phyloP scores from a whole-genome alignment of 2,113 vertebrate species.

The Corydoras sp. region DNA sequence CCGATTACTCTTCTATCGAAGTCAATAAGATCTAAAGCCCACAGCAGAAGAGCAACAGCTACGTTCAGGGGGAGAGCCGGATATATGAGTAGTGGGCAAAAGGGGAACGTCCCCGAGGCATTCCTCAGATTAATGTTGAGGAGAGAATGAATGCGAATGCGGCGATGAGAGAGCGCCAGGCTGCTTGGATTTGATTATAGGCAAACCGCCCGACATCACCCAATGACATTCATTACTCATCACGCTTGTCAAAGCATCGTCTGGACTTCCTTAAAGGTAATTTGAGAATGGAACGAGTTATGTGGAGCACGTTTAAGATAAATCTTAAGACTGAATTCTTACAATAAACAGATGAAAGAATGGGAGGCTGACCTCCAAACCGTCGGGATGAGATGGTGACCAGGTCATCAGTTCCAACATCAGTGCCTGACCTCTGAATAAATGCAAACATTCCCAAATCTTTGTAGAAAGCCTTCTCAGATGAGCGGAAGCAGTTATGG shows the following conservation, averaged over 20 bases:
- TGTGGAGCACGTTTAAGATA: background rate
- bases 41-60: background rate
- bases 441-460: too few relatives aligned
- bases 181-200: constrained; percentile 12
- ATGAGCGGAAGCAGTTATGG: too few relatives aligned
- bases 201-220: background rate
- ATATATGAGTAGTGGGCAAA: constrained; percentile 19
- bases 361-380: too few relatives aligned
- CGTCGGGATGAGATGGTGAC: too few relatives aligned
- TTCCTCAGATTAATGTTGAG: background rate
- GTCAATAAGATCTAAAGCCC: constrained; percentile 20
- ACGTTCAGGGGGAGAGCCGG: background rate
- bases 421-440: too few relatives aligned
- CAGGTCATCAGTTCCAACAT: too few relatives aligned
- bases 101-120: constrained; percentile 9
- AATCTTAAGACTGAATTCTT: too few relatives aligned
- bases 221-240: constrained; percentile 11
- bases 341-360: too few relatives aligned
- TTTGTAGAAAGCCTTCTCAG: too few relatives aligned
- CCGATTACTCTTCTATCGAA: constrained; percentile 15
- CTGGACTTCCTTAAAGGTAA: background rate
- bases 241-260: background rate
- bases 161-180: background rate
- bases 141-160: background rate
- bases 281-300: background rate